phyloP scores from a whole-genome alignment of 2,113 vertebrate species.

The Junco hyemalis region DNA sequence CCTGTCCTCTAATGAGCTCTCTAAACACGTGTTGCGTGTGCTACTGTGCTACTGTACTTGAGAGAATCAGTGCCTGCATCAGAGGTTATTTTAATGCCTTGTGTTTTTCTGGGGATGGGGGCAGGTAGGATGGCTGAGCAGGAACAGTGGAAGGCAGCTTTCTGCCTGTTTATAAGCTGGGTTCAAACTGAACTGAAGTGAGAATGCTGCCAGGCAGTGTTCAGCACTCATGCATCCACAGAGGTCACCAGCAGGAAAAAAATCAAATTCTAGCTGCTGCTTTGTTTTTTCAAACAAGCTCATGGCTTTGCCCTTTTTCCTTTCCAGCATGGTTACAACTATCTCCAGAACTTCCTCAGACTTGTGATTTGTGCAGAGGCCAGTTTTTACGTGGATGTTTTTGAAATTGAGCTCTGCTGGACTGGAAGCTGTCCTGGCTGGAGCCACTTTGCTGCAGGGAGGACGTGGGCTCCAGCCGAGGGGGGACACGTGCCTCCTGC shows the following conservation, averaged over 20 bases:
- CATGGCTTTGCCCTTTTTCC: not conserved
- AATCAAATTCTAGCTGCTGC: not conserved
- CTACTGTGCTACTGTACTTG: fast-evolving
- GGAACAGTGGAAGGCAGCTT: not conserved
- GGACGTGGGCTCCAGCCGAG: fast-evolving
- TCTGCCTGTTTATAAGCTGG: not conserved
- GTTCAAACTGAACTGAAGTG: not conserved
- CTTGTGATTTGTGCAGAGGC: not conserved
- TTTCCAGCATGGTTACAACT: not conserved
- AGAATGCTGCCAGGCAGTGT: not conserved
- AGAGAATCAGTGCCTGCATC: not conserved
- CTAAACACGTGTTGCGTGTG: not conserved
- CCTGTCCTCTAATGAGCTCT: not conserved
- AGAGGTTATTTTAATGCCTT: not conserved
- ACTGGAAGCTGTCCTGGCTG: not conserved
- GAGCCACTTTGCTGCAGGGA: not conserved
- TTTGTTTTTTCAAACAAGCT: not conserved
- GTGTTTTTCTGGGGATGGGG: fast-evolving
- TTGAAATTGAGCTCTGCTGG: fast-evolving
- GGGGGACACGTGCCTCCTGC: not conserved
- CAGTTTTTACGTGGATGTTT: not conserved
- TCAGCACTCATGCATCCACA: not conserved
- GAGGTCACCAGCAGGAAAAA: not conserved
- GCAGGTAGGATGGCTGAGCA: not conserved
- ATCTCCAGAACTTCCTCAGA: constrained; percentile 34